These are phyloP conservation scores for Pseudorhiza aurosa DNA, from an alignment of 30 jellyfish, hydroid and myxozoan genomes.

Conservation along the genomic window DNA sequence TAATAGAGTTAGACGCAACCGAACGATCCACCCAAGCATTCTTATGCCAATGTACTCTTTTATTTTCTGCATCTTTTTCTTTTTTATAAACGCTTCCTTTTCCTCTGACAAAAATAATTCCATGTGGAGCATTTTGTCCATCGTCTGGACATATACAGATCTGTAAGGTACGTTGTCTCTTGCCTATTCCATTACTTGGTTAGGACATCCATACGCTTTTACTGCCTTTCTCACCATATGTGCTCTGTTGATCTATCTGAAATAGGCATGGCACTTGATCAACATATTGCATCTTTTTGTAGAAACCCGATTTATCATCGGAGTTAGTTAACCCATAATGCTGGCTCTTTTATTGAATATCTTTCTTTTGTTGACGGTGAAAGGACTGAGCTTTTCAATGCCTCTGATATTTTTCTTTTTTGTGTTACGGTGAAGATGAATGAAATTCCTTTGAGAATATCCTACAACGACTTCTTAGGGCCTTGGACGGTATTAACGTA, in stretches of 20 bases:
- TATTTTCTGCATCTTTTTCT: too few species aligned
- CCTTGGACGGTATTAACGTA: slow-evolving; percentile 46
- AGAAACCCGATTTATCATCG: slow-evolving; percentile 23
- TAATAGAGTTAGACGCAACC: too few species aligned
- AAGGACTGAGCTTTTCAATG: slow-evolving; percentile 21
- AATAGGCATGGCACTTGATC: slow-evolving; percentile 33
- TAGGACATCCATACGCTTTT: slow-evolving; percentile 35
- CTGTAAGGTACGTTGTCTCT: too few species aligned
- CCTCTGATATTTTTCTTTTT: slow-evolving; percentile 32
- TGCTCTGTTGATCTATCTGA: neutral
- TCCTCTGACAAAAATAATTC: too few species aligned
- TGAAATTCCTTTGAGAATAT: slow-evolving; percentile 12
- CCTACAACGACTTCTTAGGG: slow-evolving; percentile 21
- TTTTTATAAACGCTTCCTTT: too few species aligned
- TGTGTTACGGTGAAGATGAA: slow-evolving; percentile 39
- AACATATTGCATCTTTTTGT: slow-evolving; percentile 15
- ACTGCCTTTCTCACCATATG: slow-evolving; percentile 14
- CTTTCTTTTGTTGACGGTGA: slow-evolving; percentile 32
- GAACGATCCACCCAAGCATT: too few species aligned
- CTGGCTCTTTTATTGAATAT: slow-evolving; percentile 1
- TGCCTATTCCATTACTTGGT: too few species aligned
- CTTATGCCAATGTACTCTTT: too few species aligned
- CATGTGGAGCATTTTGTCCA: too few species aligned
- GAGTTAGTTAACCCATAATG: neutral
- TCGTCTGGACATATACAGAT: too few species aligned